Conservation (phyloP, 2,888 invertebrate species). For the Neoitamus cyanurus region DNA sequence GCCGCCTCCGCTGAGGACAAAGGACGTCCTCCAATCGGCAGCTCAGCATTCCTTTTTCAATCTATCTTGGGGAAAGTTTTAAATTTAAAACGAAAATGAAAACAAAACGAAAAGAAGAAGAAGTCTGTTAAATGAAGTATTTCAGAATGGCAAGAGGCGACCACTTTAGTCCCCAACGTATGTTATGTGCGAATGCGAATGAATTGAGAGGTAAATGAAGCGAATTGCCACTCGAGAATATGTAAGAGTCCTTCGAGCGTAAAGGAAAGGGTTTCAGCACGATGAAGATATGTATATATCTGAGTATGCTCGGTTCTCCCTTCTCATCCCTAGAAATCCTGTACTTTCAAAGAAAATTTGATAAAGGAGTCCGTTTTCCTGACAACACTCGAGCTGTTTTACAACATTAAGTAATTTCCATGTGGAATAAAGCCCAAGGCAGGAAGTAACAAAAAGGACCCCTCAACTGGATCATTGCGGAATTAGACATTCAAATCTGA, state of each 20-base stretch:
- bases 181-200: slow-evolving; percentile 18
- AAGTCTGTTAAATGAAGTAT: slow-evolving; percentile 4
- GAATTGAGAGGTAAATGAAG: slow-evolving; percentile 39
- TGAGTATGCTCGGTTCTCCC: background rate
- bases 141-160: background rate
- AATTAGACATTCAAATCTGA: background rate
- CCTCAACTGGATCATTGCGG: background rate
- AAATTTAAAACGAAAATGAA: background rate
- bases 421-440: background rate
- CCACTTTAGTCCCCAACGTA: slow-evolving; percentile 13
- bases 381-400: background rate
- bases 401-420: background rate
- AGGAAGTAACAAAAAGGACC: background rate
- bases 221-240: slow-evolving; percentile 22
- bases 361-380: slow-evolving; percentile 1
- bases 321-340: background rate
- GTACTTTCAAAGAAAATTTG: background rate
- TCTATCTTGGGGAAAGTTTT: background rate
- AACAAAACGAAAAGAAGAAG: background rate
- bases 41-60: background rate
- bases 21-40: background rate
- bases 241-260: slow-evolving; percentile 10
- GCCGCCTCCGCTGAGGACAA: background rate
- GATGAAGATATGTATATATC: background rate
- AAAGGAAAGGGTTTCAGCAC: slow-evolving; percentile 6